A percentile compares a stretch with the other conserved stretches of the same genome.
These are phyloP conservation scores for Saccopteryx bilineata DNA, from an alignment of 2,113 vertebrate genomes.

Conservation along the genomic window DNA sequence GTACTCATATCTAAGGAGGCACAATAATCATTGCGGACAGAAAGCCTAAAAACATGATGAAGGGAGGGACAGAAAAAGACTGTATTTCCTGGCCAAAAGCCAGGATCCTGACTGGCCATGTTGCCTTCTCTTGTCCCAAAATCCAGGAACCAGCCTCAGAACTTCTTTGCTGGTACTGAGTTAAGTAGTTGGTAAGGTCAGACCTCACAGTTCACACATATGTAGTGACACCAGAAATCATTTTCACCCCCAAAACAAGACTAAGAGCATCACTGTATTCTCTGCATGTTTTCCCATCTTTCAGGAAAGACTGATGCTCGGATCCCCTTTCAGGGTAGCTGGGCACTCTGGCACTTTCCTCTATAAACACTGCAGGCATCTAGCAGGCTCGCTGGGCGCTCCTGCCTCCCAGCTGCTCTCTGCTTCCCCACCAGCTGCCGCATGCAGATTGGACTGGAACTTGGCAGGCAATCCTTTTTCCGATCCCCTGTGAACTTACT, in stretches of 20 bases:
- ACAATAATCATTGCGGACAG: not conserved
- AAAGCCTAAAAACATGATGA: not conserved
- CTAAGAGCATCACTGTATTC: not conserved
- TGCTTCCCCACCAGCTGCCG: not conserved
- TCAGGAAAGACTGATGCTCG: not conserved
- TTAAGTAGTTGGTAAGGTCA: not conserved
- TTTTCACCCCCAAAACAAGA: not conserved
- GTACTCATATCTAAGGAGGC: not conserved
- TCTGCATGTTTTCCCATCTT: not conserved
- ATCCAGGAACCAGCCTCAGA: not conserved
- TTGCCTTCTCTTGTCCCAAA: conserved; percentile 8
- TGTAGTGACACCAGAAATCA: not conserved
- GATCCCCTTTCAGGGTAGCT: not conserved
- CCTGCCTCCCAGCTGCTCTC: conserved; percentile 27
- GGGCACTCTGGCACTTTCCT: not conserved
- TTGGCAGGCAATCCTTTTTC: conserved; percentile 62
- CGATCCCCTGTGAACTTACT: conserved; percentile 15
- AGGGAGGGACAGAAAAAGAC: not conserved
- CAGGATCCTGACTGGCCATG: not conserved
- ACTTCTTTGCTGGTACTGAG: not conserved
- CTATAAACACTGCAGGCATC: not conserved
- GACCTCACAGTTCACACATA: not conserved
- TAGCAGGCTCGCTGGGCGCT: not conserved
- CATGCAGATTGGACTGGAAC: not conserved
- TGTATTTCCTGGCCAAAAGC: not conserved